Evolutionary conservation across 2,113 vertebrate species (phyloP), one percentile per base, ranked within the genome.

Genomic region (Pycnonotus jocosus): DNA sequence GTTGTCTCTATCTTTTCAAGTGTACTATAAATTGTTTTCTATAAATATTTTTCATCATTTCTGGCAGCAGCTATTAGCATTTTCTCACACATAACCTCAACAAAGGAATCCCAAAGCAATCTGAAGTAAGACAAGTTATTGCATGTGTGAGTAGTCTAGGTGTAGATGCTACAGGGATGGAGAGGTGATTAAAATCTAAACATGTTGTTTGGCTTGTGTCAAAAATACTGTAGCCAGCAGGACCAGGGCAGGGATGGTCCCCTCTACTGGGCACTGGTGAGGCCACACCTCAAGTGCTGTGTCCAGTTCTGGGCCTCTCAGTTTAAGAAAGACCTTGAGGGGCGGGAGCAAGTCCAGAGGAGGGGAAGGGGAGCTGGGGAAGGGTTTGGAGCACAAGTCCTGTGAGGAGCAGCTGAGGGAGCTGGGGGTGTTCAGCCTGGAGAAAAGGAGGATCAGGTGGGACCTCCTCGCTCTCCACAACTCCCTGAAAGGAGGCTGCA

Each of bases 341-440:
- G 0, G 47, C 11, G 62, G 47, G 30, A 54, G 22, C 0, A 1
- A 20, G 25, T 11, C 47, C 79, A 69, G n/a, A 48, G 31, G 16
- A 42, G n/a, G 47, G 38, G 0, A 17, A 3, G 0, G 1, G 1
- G 2, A 66, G 53, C 6, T 61, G 45, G 4, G 1, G 24, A 5
- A 22, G 54, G 1, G 11, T 13, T 30, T 76, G 40, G 61, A 48
- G 54, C n/a, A 40, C 20, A 25, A 15, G 7, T 35, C 40, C 9
- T 6, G 2, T 25, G 47, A 61, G 44, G 38, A 61, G 30, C 1
- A 6, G 24, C 69, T 60, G 78, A 53, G 23, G 23, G 23, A 58
- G 23, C 12, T 38, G 33, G 12, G 11, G 2, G 0, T 53, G 86
- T n/a, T 53, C 0, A 15, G 6, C 13, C 28, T 53, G 47, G 40